A percentile compares a stretch with the other conserved stretches of the same genome.
Evolutionary conservation across 1,140 invertebrate genomes (phyloP).

Genomic region (Pachypeltis micranthus): DNA sequence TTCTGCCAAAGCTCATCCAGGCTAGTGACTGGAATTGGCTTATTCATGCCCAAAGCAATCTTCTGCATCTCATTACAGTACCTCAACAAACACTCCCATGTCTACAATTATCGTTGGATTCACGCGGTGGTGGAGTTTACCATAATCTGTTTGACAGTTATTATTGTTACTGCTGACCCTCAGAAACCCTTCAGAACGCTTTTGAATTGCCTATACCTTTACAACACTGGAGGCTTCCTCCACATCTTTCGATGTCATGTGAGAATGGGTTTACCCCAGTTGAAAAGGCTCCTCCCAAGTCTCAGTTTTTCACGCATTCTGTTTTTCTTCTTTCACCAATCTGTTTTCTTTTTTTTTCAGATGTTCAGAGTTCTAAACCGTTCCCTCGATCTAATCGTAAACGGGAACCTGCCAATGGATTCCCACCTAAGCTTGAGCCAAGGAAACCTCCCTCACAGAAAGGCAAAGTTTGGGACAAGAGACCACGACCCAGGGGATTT

Average conservation of each 20-base stretch:
- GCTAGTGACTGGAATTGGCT: no score
- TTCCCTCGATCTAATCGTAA: slow-evolving; percentile 49
- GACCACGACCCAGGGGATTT: slow-evolving; percentile 56
- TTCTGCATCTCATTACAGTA: no score
- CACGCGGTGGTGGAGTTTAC: no score
- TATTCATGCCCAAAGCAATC: no score
- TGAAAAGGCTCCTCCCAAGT: neutral
- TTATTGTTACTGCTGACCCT: no score
- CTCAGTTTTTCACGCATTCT: neutral
- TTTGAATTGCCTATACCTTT: neutral
- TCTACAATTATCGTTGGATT: no score
- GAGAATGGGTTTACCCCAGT: neutral
- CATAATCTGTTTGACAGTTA: no score
- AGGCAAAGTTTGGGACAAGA: slow-evolving; percentile 53
- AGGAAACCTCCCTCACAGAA: slow-evolving; percentile 49
- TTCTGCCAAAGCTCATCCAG: no score
- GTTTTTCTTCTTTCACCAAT: neutral
- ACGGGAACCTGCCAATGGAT: slow-evolving; percentile 44
- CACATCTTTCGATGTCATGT: neutral
- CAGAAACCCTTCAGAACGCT: no score
- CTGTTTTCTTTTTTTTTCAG: slow-evolving; percentile 32
- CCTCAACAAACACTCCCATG: no score
- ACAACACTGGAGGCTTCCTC: no score
- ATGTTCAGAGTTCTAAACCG: slow-evolving; percentile 44
- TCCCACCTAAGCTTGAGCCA: slow-evolving; percentile 46